Evolutionary conservation across 2,888 invertebrate genomes (phyloP).

Genomic region (Oscheius sp.): DNA sequence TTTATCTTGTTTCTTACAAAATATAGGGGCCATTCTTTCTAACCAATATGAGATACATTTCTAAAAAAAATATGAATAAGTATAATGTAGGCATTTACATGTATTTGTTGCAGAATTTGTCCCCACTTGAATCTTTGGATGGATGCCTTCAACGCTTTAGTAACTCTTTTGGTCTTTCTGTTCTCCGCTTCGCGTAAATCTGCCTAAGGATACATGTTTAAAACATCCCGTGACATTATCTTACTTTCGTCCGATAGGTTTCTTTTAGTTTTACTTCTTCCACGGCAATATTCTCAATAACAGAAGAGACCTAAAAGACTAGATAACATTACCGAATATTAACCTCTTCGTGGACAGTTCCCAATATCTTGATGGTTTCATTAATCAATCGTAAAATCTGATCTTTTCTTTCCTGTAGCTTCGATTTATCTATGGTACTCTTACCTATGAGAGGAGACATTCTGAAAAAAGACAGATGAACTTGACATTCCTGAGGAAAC

Average conservation of each 20-base stretch:
- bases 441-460: constrained; percentile 3
- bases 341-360: neutral
- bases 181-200: constrained; percentile 14
- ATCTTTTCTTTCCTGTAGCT: neutral
- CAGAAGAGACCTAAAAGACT: neutral
- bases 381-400: neutral
- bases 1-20: neutral
- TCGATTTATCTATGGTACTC: neutral
- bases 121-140: constrained; percentile 4
- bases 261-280: neutral
- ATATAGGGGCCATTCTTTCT: neutral
- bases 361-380: neutral
- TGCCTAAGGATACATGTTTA: neutral
- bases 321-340: neutral
- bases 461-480: neutral
- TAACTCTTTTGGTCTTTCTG: neutral
- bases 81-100: neutral
- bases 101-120: neutral
- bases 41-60: constrained; percentile 15
- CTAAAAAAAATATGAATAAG: constrained; percentile 4
- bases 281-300: neutral
- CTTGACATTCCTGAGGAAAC: too few species aligned
- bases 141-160: neutral
- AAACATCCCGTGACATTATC: neutral
- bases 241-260: neutral